A percentile compares a stretch with the other conserved stretches of the same genome.
These are phyloP conservation scores for Akabosia matsudoensis DNA, from an alignment of 1,140 invertebrate species.

Conservation along the genomic window DNA sequence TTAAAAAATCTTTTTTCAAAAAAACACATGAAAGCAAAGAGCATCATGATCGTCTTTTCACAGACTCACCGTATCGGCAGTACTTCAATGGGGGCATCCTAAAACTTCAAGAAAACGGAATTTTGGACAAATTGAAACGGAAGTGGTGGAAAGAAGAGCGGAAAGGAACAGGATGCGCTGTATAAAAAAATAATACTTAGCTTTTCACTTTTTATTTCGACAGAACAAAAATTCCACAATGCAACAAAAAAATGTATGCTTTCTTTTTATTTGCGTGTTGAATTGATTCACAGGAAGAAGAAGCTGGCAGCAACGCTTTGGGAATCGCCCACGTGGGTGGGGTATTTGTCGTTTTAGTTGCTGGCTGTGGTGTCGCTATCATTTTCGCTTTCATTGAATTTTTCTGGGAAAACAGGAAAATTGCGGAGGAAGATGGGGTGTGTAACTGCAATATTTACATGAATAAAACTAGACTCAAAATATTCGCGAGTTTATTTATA, in stretches of 20 bases:
- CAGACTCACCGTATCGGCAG: slow-evolving; percentile 80
- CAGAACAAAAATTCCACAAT: no score
- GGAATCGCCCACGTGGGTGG: slow-evolving; percentile 81
- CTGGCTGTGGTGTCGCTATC: slow-evolving; percentile 63
- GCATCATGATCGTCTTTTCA: neutral
- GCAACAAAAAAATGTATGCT: neutral
- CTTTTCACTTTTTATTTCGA: no score
- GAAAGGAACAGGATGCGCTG: slow-evolving; percentile 74
- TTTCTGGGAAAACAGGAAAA: slow-evolving; percentile 73
- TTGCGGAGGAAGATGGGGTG: slow-evolving; percentile 74
- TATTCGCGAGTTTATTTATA: no score
- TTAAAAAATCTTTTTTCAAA: neutral
- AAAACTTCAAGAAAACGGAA: slow-evolving; percentile 88
- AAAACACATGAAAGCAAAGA: neutral
- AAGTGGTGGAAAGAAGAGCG: slow-evolving; percentile 94
- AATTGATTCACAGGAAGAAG: slow-evolving; percentile 28
- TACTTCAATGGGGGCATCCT: slow-evolving; percentile 83
- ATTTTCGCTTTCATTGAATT: slow-evolving; percentile 72
- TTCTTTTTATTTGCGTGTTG: slow-evolving; percentile 4
- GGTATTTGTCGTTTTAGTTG: slow-evolving; percentile 79
- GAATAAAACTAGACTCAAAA: neutral
- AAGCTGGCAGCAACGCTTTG: slow-evolving; percentile 50
- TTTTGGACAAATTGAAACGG: slow-evolving; percentile 84
- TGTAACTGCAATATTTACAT: slow-evolving; percentile 46
- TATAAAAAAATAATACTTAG: slow-evolving; percentile 56